Evolutionary conservation across 2,113 vertebrate species (phyloP), one percentile per base, ranked within the genome.

Genomic region (Paraplagusia blochii): DNA sequence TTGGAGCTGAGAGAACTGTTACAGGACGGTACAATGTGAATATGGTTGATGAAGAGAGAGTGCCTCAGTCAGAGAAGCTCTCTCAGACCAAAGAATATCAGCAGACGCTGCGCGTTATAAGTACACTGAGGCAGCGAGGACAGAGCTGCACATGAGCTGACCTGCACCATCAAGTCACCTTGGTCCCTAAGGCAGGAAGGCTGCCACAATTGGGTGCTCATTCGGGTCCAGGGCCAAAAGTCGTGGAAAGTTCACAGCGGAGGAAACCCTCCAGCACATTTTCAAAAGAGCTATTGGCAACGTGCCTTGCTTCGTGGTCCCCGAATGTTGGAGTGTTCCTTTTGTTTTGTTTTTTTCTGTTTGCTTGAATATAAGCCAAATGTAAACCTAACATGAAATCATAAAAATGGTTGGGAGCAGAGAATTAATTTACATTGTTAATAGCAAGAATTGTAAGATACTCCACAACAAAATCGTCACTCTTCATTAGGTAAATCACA

Each of bases 1-100:
- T 65, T 98, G 96, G 95, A 95, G 93, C 87, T 97, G 87, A 91
- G 61, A 34, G 18, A 4, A 35, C 4, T 1, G 40, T 36, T 1
- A 12, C 45, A 0, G 22, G 46, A 48, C 29, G 43, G 4, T 14
- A 57, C 9, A 45, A 7, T 11, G n/a, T 9, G 43, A 53, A 50
- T 7, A 52, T 48, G 67, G 64, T 65, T 57, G 46, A 49, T 47
- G 69, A 66, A 63, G 65, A 50, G 19, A 42, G 10, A 69, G 14
- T 44, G 52, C 66, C 56, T 35, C 45, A 70, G 59, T 67, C 40
- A 74, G 74, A 77, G 72, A 71, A 51, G 29, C 59, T 79, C 86
- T 84, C 83, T 84, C 68, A 85, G 80, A 90, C 89, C 90, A 91
- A 91, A 91, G 90, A 89, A 50, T 56, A 66, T 18, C 35, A 50